Conservation (phyloP, 2,888 invertebrate species). For the Dryococelus australis region DNA sequence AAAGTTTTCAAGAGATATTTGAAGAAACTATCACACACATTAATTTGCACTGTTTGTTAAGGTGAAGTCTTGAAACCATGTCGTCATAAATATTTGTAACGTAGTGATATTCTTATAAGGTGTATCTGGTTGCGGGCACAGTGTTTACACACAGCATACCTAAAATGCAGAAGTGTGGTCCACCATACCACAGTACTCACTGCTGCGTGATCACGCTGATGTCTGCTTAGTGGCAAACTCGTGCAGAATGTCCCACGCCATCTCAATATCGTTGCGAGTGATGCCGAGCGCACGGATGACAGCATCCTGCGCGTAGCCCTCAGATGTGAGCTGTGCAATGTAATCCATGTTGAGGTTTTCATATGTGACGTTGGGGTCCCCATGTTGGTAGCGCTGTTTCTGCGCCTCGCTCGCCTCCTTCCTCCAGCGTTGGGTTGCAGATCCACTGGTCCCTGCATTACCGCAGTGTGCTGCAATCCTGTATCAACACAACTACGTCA, state of each 20-base stretch:
- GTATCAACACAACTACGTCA: background rate
- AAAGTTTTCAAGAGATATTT: background rate
- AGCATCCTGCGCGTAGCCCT: constrained; percentile 90
- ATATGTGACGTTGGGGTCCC: constrained; percentile 63
- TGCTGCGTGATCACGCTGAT: constrained; percentile 41
- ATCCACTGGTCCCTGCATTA: background rate
- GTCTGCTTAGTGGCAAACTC: constrained; percentile 79
- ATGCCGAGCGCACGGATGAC: constrained; percentile 92
- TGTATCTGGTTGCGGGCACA: background rate
- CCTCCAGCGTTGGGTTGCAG: constrained; percentile 12
- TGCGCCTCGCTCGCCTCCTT: constrained; percentile 37
- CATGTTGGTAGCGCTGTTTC: constrained; percentile 37
- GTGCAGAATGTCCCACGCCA: constrained; percentile 94
- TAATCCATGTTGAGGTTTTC: constrained; percentile 92
- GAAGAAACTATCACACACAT: background rate
- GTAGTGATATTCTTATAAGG: background rate
- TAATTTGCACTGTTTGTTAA: background rate
- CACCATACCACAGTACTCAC: background rate
- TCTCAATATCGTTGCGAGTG: constrained; percentile 90
- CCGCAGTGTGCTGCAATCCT: background rate
- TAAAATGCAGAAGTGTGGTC: background rate
- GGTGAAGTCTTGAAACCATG: background rate
- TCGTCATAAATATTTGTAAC: background rate
- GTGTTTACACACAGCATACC: background rate
- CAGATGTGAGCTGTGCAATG: constrained; percentile 85